Conservation (phyloP, 2,113 vertebrate genomes). For the Bufo gargarizans region DNA sequence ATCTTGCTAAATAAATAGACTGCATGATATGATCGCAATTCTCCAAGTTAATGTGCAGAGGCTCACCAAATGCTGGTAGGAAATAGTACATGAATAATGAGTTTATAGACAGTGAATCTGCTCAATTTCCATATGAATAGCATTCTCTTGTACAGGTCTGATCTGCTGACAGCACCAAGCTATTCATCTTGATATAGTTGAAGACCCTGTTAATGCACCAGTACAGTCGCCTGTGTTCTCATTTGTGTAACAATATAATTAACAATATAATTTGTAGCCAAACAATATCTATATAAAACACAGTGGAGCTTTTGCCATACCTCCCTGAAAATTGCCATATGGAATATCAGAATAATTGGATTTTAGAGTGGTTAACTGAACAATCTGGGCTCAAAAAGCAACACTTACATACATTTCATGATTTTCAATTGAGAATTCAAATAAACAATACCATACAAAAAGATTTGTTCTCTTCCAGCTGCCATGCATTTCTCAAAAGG, state of each 20-base stretch:
- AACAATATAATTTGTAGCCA: constrained; percentile 10
- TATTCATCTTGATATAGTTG: constrained; percentile 34
- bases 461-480: background rate
- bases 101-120: constrained; percentile 29
- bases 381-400: background rate
- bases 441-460: background rate
- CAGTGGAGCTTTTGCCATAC: background rate
- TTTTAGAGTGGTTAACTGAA: background rate
- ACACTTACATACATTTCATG: background rate
- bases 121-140: constrained; percentile 43
- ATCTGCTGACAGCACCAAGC: constrained; percentile 39
- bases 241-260: constrained; percentile 14
- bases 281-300: constrained; percentile 13
- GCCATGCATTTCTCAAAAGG: background rate
- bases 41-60: background rate
- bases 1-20: constrained; percentile 11
- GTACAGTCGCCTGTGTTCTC: constrained; percentile 12
- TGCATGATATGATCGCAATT: constrained; percentile 20
- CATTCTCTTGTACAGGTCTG: constrained; percentile 24
- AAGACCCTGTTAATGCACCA: constrained; percentile 29
- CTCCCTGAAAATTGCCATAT: background rate
- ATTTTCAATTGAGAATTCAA: background rate
- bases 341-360: background rate
- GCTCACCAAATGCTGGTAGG: background rate
- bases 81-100: constrained; percentile 30